These are phyloP conservation scores for Exocentrus adspersus DNA, from an alignment of 2,888 invertebrate species.

Conservation along the genomic window DNA sequence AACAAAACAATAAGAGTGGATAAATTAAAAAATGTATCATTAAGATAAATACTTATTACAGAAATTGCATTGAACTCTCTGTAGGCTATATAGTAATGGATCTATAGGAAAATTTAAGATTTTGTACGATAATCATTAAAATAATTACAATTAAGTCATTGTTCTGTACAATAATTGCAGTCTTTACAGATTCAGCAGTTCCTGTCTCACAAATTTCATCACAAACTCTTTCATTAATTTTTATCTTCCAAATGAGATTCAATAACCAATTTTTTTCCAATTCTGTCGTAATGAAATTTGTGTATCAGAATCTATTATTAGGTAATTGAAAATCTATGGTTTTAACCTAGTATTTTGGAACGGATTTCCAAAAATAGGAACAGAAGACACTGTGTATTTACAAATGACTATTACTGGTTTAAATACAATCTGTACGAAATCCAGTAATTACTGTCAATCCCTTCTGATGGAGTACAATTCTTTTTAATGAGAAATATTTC, in stretches of 20 bases:
- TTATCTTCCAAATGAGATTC: conserved; percentile 32
- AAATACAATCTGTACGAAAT: conserved; percentile 21
- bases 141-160: conserved; percentile 35
- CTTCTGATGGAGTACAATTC: not conserved
- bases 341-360: conserved; percentile 31
- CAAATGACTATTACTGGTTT: conserved; percentile 43
- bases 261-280: conserved; percentile 10
- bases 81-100: conserved; percentile 12
- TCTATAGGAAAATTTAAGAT: conserved; percentile 12
- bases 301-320: conserved; percentile 31
- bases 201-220: conserved; percentile 36
- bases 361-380: conserved; percentile 32
- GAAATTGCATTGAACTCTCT: conserved; percentile 32
- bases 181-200: conserved; percentile 30
- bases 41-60: conserved; percentile 21
- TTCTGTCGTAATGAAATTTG: conserved; percentile 31
- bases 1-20: conserved; percentile 33
- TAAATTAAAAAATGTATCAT: conserved; percentile 33
- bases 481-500: too few relatives aligned
- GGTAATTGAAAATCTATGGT: conserved; percentile 35
- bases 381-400: conserved; percentile 41
- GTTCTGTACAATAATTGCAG: conserved; percentile 33
- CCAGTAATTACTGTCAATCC: not conserved
- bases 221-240: conserved; percentile 1
- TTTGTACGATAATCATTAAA: conserved; percentile 24